phyloP scores from a whole-genome alignment of 2,797 vertebrate species.

The Valencia hispanica region DNA sequence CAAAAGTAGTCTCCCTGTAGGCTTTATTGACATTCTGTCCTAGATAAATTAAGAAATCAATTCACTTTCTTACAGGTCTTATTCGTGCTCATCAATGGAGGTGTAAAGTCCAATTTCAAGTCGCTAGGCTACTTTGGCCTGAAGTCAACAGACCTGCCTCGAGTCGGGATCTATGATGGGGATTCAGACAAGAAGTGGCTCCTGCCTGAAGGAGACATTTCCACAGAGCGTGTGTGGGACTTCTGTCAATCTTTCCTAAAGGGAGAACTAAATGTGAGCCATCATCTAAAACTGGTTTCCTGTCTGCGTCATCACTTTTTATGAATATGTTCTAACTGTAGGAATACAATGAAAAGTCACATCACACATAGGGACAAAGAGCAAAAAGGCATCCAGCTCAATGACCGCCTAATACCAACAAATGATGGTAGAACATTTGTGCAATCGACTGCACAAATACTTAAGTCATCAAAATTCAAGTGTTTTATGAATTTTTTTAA shows the following conservation, averaged over 20 bases:
- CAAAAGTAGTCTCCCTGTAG: background rate
- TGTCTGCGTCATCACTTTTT: background rate
- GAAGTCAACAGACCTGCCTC: slow-evolving; percentile 85
- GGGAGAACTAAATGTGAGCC: slow-evolving; percentile 79
- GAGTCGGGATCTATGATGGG: slow-evolving; percentile 85
- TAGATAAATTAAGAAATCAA: slow-evolving; percentile 9
- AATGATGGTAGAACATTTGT: background rate
- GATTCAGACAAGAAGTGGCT: slow-evolving; percentile 84
- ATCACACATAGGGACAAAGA: background rate
- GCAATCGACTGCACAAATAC: background rate
- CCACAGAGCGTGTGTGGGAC: slow-evolving; percentile 75
- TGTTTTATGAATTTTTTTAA: background rate
- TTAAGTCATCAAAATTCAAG: background rate
- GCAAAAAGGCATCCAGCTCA: background rate
- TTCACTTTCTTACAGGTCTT: slow-evolving; percentile 85
- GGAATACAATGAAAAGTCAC: background rate
- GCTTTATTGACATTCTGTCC: slow-evolving; percentile 4
- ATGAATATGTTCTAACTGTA: background rate
- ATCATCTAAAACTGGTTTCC: background rate
- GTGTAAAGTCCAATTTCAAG: slow-evolving; percentile 78
- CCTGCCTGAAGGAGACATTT: slow-evolving; percentile 79
- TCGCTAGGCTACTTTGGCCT: slow-evolving; percentile 87
- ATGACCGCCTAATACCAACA: background rate
- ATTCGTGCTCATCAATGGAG: slow-evolving; percentile 89
- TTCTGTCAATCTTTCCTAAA: slow-evolving; percentile 86